Evolutionary conservation across 2,888 invertebrate genomes (phyloP).

Genomic region (Smittia sp.): DNA sequence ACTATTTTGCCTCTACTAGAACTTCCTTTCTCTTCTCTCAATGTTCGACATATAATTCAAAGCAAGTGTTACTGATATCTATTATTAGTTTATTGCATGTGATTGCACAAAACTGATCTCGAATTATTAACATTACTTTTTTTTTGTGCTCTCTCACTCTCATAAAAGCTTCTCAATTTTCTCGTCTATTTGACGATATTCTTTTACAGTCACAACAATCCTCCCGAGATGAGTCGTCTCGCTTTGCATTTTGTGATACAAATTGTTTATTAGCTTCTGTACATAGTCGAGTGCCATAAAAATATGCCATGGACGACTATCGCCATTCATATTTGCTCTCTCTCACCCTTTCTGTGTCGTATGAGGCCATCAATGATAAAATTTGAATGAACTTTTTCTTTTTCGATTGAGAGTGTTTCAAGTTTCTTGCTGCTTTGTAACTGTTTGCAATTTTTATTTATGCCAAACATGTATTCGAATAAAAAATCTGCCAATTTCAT

Average conservation of each 20-base stretch:
- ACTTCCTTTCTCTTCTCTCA: too few species aligned
- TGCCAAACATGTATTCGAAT: slow-evolving; percentile 17
- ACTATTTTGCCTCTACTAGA: too few species aligned
- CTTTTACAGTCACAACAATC: slow-evolving; percentile 5
- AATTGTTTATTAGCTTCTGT: slow-evolving; percentile 13
- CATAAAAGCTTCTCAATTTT: too few species aligned
- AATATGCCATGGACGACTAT: slow-evolving; percentile 27
- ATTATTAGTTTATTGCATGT: slow-evolving; percentile 36
- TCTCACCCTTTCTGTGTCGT: slow-evolving; percentile 2
- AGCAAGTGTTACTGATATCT: slow-evolving; percentile 36
- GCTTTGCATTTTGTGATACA: not conserved
- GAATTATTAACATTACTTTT: slow-evolving; percentile 18
- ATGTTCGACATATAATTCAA: slow-evolving; percentile 23
- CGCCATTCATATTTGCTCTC: not conserved
- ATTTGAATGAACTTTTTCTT: slow-evolving; percentile 29
- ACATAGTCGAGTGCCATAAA: slow-evolving; percentile 31
- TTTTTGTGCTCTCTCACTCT: too few species aligned
- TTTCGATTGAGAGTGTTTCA: not conserved
- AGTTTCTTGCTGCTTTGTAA: not conserved
- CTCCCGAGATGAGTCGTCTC: not conserved
- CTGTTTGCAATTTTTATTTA: slow-evolving; percentile 11
- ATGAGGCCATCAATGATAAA: slow-evolving; percentile 36
- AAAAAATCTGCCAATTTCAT: slow-evolving; percentile 29
- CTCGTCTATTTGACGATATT: not conserved
- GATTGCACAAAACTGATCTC: not conserved